Evolutionary conservation across 2,888 invertebrate genomes (phyloP), one percentile per base, ranked within the genome.

Genomic region (Nysson spinosus): DNA sequence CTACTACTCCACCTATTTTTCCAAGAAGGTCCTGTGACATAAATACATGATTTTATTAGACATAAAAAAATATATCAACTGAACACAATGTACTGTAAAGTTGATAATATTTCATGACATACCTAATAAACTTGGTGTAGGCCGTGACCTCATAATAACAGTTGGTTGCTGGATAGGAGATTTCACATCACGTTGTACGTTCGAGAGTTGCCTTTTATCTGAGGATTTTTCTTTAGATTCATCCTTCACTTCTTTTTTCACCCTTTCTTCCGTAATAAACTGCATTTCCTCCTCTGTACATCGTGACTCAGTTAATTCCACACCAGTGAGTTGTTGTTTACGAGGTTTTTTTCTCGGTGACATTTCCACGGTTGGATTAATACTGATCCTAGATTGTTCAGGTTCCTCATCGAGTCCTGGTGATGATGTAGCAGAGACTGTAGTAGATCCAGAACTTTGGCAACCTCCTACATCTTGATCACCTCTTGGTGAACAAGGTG

Each of bases 301-400:
- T 9, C 85, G 77, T 1, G 84, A 72, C 50, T 87, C 85, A 0
- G 81, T 83, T 20, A 85, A 77, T 69, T 85, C 86, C 11, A 86
- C 84, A 0, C 85, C 83, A 0, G 83, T 85, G 2, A 95, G 89
- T 88, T 94, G 92, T 78, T 94, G 97, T 84, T 98, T 96, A 61
- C 97, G 89, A 0, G 97, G 95, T 83, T 97, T 97, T 87, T 98
- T 98, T 58, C 97, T 89, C 0, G 97, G 96, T 50, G 93, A 93
- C 87, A 93, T 92, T 84, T 91, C 91, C 35, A 89, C 81, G 1
- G 87, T 88, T 4, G 92, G 90, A 42, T 85, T 85, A 14, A 84
- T 82, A 11, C 81, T 78, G 24, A 86, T 85, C 20, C 85, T 80
- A 1, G 86, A 85, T 62, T 89, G 89, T 66, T 90, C 90, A 3